Evolutionary conservation across 2,797 vertebrate species (phyloP).

Genomic region (Onychomys arenicola): DNA sequence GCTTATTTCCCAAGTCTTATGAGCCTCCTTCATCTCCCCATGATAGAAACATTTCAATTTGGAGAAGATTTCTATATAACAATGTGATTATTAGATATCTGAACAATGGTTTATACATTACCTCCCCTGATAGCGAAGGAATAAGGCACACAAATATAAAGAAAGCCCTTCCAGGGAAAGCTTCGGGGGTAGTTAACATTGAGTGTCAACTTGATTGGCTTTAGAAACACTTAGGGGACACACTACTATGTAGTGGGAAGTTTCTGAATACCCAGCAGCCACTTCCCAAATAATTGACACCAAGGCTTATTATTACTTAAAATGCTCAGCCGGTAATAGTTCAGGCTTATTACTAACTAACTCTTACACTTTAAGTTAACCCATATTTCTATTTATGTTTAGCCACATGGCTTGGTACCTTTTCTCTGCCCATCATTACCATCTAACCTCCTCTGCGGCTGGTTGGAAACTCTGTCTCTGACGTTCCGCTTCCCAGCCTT

Average conservation of each 20-base stretch:
- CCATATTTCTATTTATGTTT: too few relatives aligned
- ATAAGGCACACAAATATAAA: neutral
- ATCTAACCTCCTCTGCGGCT: too few relatives aligned
- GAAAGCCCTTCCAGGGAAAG: neutral
- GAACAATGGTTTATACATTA: neutral
- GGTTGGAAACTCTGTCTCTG: too few relatives aligned
- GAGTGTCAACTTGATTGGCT: neutral
- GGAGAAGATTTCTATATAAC: neutral
- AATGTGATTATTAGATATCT: neutral
- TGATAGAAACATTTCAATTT: neutral
- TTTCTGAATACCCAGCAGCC: too few relatives aligned
- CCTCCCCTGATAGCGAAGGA: neutral
- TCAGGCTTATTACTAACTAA: too few relatives aligned
- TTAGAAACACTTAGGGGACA: neutral
- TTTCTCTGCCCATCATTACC: too few relatives aligned
- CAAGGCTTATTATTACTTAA: too few relatives aligned
- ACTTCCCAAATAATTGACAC: too few relatives aligned
- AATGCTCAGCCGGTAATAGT: too few relatives aligned
- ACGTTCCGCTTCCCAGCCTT: too few relatives aligned
- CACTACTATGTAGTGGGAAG: neutral
- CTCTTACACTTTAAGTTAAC: too few relatives aligned
- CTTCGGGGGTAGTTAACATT: neutral
- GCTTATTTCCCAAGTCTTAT: neutral
- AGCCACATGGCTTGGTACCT: too few relatives aligned
- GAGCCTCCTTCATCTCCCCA: neutral